Percentiles rank a stretch among this genome's conserved stretches.
Conservation (phyloP, 2,888 invertebrate genomes). For the Pantelozetes paolii region DNA sequence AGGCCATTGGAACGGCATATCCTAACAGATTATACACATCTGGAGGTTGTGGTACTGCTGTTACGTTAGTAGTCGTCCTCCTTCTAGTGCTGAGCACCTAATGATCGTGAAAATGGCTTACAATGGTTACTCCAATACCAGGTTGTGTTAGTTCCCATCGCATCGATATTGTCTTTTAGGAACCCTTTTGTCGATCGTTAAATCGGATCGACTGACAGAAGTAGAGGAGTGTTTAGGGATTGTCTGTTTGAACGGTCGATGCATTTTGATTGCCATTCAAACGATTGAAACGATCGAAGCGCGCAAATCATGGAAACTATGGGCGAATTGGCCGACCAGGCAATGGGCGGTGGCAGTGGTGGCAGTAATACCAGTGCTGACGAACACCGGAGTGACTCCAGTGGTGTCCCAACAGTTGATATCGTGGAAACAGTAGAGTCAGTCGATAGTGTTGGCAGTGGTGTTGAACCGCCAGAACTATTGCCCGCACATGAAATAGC, state of each 20-base stretch:
- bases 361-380: conserved; percentile 44
- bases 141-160: conserved; percentile 33
- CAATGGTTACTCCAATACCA: conserved; percentile 4
- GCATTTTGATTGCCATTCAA: conserved; percentile 47
- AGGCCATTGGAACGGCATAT: not conserved
- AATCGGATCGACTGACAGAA: conserved; percentile 42
- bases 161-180: conserved; percentile 29
- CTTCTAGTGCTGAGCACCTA: conserved; percentile 1
- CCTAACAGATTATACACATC: conserved; percentile 26
- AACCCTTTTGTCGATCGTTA: conserved; percentile 42
- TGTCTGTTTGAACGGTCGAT: conserved; percentile 40
- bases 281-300: conserved; percentile 36
- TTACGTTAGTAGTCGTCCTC: conserved; percentile 6
- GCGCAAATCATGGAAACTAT: conserved; percentile 54
- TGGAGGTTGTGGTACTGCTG: not conserved
- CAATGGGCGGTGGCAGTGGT: conserved; percentile 51
- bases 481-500: conserved; percentile 46
- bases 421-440: conserved; percentile 44
- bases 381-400: conserved; percentile 43
- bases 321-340: conserved; percentile 54
- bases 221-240: conserved; percentile 37
- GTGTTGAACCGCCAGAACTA: conserved; percentile 48
- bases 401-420: conserved; percentile 42
- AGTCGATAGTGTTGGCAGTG: conserved; percentile 44
- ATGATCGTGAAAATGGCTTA: not conserved